Evolutionary conservation across 1,140 invertebrate genomes (phyloP), one percentile per base, ranked within the genome.

Genomic region (Heliconius eleuchia): DNA sequence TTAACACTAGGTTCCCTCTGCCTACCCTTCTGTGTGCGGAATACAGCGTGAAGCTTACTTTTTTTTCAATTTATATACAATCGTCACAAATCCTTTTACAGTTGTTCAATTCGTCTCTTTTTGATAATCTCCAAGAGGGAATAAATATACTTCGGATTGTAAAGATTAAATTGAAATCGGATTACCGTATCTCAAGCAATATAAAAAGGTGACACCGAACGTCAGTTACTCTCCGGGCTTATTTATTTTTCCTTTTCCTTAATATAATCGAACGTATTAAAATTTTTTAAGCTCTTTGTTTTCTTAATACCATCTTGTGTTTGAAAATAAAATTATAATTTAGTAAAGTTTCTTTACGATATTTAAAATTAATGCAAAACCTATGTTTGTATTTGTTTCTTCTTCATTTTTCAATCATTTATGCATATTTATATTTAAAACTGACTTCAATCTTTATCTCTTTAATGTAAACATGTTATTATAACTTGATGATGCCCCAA

Each of bases 151-250:
- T 13, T 66, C 57, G 23, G 23, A 13, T 66, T 27, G 57, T 66
- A 66, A 66, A 66, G 23, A 66, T 30, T 30, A 3, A 66, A 66
- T 66, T 66, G 57, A 13, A 66, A 66, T 66, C 57, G 23, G 57
- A 66, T 66, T 66, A 66, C 23, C 23, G 57, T 30, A 30, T 27
- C n/a, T 27, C 9, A 66, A 1, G 57, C 13, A 23, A 18, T 55
- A 74, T 50, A 75, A 60, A 76, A 76, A 66, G 19, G 66, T 75
- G 55, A 66, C 74, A 66, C n/a, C n/a, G 39, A 46, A 76, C 27
- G 74, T 60, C 60, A 34, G 18, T 76, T 66, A 66, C n/a, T 60
- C 13, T 57, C n/a, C n/a, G 5, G 55, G 27, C 55, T 57, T 57
- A 57, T 57, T 57, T 57, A 57, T 57, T 57, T 23, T 6, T 23